Evolutionary conservation across 2,888 invertebrate species (phyloP).

Genomic region (Xestoiulus laeticollis): DNA sequence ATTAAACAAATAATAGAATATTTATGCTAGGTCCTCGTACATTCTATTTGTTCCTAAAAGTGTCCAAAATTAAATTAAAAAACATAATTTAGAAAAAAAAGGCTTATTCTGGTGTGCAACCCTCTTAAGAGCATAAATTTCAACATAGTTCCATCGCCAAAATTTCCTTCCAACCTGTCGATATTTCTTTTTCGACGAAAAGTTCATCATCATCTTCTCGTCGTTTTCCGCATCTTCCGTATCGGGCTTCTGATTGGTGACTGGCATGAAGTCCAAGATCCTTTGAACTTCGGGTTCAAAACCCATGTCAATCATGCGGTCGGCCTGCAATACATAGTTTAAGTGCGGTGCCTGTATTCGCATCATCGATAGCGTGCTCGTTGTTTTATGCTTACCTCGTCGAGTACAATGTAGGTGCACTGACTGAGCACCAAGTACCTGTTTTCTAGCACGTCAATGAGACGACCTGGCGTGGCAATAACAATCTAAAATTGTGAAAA

Average conservation of each 20-base stretch:
- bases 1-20: too few relatives aligned
- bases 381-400: conserved; percentile 63
- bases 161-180: conserved; percentile 72
- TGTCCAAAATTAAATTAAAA: too few relatives aligned
- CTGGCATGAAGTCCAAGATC: conserved; percentile 97
- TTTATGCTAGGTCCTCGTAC: too few relatives aligned
- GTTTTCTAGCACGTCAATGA: conserved; percentile 98
- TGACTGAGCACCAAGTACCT: conserved; percentile 95
- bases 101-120: too few relatives aligned
- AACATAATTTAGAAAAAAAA: too few relatives aligned
- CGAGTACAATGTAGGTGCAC: conserved; percentile 92
- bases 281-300: conserved; percentile 97
- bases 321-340: conserved; percentile 76
- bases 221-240: conserved; percentile 98
- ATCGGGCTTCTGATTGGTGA: conserved; percentile 97
- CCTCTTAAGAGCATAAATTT: too few relatives aligned
- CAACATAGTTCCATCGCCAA: neutral
- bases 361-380: neutral
- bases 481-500: conserved; percentile 75
- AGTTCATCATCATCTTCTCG: conserved; percentile 87
- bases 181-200: conserved; percentile 94
- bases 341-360: too few relatives aligned
- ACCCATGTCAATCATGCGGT: conserved; percentile 99
- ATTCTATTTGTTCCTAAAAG: too few relatives aligned
- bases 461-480: conserved; percentile 98